Percentiles rank a stretch among this genome's conserved stretches.
Conservation (phyloP, 2,113 vertebrate genomes). For the Nothocercus julius region DNA sequence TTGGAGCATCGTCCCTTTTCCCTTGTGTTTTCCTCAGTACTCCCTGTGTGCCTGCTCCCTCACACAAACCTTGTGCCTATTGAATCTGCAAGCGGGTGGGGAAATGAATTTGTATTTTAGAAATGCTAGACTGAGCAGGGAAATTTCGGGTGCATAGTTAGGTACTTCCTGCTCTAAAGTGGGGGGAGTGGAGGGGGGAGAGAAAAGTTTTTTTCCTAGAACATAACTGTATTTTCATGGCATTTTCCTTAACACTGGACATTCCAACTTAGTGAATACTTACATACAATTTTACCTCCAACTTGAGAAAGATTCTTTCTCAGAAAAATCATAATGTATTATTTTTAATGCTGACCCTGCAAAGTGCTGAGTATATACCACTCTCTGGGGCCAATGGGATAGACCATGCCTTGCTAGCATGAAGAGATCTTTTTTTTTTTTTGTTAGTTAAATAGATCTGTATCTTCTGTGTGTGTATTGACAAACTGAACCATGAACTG, state of each 20-base stretch:
- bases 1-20: not conserved
- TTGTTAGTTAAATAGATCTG: not conserved
- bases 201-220: not conserved
- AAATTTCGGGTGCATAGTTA: not conserved
- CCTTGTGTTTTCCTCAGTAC: not conserved
- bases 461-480: not conserved
- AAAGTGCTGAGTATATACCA: not conserved
- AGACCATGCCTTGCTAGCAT: not conserved
- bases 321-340: not conserved
- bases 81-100: not conserved
- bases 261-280: not conserved
- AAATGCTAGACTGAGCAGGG: not conserved
- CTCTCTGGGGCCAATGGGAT: not conserved
- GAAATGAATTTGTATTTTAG: not conserved
- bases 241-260: not conserved
- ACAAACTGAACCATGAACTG: not conserved
- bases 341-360: not conserved
- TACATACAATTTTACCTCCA: not conserved
- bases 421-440: not conserved
- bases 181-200: too few species aligned
- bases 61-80: not conserved
- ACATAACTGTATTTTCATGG: fast-evolving
- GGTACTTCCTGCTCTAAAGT: not conserved
- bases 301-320: not conserved
- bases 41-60: not conserved